phyloP scores from a whole-genome alignment of 2,113 vertebrate genomes.

The Rallus limicola region DNA sequence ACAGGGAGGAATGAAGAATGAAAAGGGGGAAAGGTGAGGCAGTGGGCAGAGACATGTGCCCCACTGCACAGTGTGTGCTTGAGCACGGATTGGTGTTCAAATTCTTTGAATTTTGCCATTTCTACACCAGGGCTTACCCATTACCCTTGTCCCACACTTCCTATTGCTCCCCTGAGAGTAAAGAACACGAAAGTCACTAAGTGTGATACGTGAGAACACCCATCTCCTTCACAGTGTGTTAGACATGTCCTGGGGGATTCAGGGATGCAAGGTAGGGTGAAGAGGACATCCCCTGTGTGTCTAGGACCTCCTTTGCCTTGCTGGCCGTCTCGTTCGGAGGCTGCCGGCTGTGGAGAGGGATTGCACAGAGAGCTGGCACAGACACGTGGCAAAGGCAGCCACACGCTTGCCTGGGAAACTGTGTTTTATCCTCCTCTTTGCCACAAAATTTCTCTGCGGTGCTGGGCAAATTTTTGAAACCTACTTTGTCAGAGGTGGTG shows the following conservation, averaged over 20 bases:
- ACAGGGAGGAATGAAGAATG: not conserved
- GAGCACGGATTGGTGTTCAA: not conserved
- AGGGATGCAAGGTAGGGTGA: not conserved
- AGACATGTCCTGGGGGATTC: not conserved
- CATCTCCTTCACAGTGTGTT: not conserved
- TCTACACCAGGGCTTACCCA: not conserved
- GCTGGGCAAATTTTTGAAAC: constrained; percentile 23
- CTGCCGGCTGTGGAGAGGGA: not conserved
- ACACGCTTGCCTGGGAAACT: not conserved
- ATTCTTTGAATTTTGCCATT: not conserved
- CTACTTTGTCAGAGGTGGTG: not conserved
- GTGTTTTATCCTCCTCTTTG: not conserved
- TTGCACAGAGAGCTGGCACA: not conserved
- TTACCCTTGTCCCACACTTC: not conserved
- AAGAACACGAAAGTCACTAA: not conserved
- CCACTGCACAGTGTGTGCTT: not conserved
- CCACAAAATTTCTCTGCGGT: constrained; percentile 14
- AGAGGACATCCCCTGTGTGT: not conserved
- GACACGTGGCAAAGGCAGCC: not conserved
- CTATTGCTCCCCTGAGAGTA: not conserved
- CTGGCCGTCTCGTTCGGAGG: accelerated
- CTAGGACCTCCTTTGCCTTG: not conserved
- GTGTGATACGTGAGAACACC: not conserved
- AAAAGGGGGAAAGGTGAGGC: not conserved
- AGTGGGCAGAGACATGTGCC: not conserved